These are phyloP conservation scores for Herpailurus yagouaroundi DNA, from an alignment of 2,113 vertebrate genomes.

Conservation along the genomic window DNA sequence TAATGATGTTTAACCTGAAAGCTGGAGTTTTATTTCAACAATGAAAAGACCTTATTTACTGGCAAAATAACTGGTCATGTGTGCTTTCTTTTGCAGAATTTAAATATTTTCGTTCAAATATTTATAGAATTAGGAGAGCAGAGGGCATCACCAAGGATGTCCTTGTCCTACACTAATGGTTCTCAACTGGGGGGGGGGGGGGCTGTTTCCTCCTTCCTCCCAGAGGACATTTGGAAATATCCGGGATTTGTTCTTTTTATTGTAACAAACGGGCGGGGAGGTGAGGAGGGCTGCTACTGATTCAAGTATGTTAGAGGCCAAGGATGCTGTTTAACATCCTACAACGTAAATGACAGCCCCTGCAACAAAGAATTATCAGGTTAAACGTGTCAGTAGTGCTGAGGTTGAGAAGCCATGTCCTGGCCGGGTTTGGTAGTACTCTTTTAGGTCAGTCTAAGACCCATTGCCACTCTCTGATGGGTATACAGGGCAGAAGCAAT, in stretches of 20 bases:
- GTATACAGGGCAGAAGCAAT: background rate
- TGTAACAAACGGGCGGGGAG: background rate
- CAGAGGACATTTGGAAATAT: background rate
- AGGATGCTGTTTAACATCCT: background rate
- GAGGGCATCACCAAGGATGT: background rate
- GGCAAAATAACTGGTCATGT: background rate
- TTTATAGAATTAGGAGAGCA: background rate
- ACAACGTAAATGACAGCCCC: background rate
- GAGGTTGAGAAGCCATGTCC: background rate
- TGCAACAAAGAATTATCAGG: background rate
- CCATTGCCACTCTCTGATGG: background rate
- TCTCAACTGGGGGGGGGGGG: background rate
- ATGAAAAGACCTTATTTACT: background rate
- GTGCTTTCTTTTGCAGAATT: background rate
- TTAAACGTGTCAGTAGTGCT: background rate
- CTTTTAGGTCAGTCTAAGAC: background rate
- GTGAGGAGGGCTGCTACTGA: background rate
- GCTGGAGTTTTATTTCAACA: background rate
- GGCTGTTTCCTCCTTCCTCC: background rate
- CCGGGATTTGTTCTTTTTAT: background rate
- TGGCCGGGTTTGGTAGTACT: background rate
- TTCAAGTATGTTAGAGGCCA: background rate
- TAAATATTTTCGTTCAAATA: background rate
- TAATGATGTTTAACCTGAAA: background rate
- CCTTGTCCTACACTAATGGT: background rate